These are phyloP conservation scores for Tangara arthus DNA, from an alignment of 2,797 vertebrate species.

Conservation along the genomic window DNA sequence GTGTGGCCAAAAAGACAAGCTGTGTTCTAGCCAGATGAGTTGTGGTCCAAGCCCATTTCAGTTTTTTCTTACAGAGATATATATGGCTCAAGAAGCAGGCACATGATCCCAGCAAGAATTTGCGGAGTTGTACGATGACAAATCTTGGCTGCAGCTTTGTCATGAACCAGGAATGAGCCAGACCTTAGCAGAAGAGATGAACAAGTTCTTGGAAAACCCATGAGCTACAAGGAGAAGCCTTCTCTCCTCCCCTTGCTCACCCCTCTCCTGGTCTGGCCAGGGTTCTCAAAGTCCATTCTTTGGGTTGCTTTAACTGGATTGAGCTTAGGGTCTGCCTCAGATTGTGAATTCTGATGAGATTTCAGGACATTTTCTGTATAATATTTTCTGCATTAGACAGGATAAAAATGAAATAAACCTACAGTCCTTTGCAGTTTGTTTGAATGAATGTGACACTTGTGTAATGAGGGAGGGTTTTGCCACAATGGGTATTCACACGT, in stretches of 20 bases:
- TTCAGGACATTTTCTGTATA: not conserved
- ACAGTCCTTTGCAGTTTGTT: not conserved
- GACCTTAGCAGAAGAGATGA: conserved; percentile 39
- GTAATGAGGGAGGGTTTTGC: not conserved
- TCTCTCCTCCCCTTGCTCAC: not conserved
- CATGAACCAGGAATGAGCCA: conserved; percentile 28
- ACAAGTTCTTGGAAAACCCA: not conserved
- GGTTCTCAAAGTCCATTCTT: conserved; percentile 36
- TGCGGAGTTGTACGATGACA: conserved; percentile 27
- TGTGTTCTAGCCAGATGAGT: conserved; percentile 58
- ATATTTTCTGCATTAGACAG: not conserved
- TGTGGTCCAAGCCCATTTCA: conserved; percentile 53
- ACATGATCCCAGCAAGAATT: conserved; percentile 66
- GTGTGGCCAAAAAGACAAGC: conserved; percentile 53
- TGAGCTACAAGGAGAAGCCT: not conserved
- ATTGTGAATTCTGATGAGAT: not conserved
- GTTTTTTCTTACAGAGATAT: conserved; percentile 54
- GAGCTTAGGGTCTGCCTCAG: not conserved
- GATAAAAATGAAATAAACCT: not conserved
- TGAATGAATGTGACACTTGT: not conserved
- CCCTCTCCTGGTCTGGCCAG: not conserved
- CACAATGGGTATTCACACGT: not conserved
- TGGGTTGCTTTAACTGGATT: conserved; percentile 58
- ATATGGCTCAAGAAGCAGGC: conserved; percentile 74
- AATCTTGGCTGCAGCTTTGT: conserved; percentile 56